phyloP scores from a whole-genome alignment of 2,797 vertebrate genomes.

The Orientallactaga sibirica region DNA sequence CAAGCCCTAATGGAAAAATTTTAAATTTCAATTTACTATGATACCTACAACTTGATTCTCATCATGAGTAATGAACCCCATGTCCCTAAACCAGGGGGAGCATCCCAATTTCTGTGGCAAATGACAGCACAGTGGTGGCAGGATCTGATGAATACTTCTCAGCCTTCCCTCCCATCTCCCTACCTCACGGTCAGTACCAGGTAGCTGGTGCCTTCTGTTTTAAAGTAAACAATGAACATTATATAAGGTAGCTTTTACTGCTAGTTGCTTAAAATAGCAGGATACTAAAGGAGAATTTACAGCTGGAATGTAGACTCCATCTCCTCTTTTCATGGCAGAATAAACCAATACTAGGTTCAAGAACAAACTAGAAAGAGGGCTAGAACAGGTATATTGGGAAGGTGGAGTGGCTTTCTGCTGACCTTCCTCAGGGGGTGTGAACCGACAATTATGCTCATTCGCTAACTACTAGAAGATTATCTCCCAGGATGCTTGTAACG shows the following conservation, averaged over 20 bases:
- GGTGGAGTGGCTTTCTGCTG: neutral
- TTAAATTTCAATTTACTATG: neutral
- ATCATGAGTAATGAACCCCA: neutral
- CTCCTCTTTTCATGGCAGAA: neutral
- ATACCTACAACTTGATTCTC: neutral
- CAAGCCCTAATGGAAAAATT: neutral
- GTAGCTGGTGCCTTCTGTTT: neutral
- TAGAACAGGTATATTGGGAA: neutral
- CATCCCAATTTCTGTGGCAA: neutral
- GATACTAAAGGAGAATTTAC: neutral
- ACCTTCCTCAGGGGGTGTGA: neutral
- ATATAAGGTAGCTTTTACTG: conserved; percentile 34
- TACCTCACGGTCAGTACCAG: neutral
- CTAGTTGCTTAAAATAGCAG: conserved; percentile 45
- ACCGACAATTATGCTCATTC: neutral
- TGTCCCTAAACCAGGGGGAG: neutral
- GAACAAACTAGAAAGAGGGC: neutral
- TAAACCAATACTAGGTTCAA: neutral
- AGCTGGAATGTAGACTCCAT: neutral
- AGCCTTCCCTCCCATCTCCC: neutral
- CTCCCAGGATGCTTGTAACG: neutral
- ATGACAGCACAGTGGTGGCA: neutral
- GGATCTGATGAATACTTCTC: neutral
- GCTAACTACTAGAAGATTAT: neutral
- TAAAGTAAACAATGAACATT: conserved; percentile 41